Percentiles rank a stretch among this genome's conserved stretches.
Conservation (phyloP, 2,113 vertebrate genomes). For the Protobothrops mucrosquamatus region DNA sequence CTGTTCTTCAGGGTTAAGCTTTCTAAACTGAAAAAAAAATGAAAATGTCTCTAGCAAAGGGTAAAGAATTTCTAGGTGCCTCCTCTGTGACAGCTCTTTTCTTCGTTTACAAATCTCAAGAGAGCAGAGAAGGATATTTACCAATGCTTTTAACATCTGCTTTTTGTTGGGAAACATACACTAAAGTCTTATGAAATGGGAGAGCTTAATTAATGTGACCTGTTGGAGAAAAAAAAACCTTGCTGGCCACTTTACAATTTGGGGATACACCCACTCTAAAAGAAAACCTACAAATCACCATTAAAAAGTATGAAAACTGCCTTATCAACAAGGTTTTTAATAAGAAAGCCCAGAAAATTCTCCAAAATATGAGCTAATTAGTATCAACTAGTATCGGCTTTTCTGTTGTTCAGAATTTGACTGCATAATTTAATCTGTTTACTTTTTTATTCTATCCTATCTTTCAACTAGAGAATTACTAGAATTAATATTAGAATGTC, state of each 20-base stretch:
- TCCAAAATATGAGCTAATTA: neutral
- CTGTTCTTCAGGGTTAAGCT: neutral
- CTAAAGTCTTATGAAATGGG: neutral
- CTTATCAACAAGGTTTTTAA: neutral
- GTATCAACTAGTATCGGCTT: neutral
- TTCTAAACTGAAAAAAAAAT: neutral
- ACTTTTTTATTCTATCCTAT: neutral
- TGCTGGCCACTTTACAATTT: neutral
- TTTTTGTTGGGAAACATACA: neutral
- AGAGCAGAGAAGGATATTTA: neutral
- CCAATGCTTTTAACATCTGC: neutral
- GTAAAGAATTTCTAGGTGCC: neutral
- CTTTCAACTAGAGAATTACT: constrained; percentile 7
- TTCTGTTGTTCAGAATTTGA: constrained; percentile 11
- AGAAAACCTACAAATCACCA: neutral
- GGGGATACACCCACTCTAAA: neutral
- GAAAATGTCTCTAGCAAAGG: neutral
- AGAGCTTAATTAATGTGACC: neutral
- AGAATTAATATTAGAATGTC: neutral
- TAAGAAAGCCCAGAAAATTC: neutral
- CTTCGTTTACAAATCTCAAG: neutral
- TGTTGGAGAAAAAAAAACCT: neutral
- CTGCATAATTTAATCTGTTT: neutral
- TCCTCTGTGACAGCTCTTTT: neutral
- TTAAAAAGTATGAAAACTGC: neutral